Base-by-base conservation (phyloP, 2,888 invertebrate species). In the Eupelmus urozonus region DNA sequence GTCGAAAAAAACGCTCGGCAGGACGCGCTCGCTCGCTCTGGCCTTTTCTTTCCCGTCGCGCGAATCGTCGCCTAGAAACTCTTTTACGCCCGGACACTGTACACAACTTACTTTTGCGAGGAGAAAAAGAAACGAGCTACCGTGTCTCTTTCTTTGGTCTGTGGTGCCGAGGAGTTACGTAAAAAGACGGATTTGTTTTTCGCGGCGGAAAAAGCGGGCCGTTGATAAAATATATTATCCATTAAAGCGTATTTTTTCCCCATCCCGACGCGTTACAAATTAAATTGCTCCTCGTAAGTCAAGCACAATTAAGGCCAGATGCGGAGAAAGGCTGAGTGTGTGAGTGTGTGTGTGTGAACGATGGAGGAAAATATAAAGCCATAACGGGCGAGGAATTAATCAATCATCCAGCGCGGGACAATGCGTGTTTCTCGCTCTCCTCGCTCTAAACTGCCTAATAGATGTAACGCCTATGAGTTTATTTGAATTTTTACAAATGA, bases 1-100 rank as follows among this genome's bases (percentile, higher is more conserved):
- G 86, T 87, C 85, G 81, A 85, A 85, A 86, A 84, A 77, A 51
- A 71, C 23, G 40, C 16, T 20, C 9, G 18, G 13, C 23, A 55
- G 13, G 59, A 40, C 40, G 20, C n/a, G 25, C 42, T 4, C 13
- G 1, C 7, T 16, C 49, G 11, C 49, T 49, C 49, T n/a, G n/a
- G n/a, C n/a, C n/a, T 49, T n/a, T n/a, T 49, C 49, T 49, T 13
- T 49, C 49, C n/a, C 7, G 9, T 34, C 59, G 53, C 71, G 34
- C 59, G 74, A 66, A 49, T 66, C 59, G 66, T 49, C 66, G 66
- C 65, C 49, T 25, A 16, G 9, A 29, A 23, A 53, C 62, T 40
- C 67, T 23, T 66, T 66, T 66, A 66, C 59, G 29, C n/a, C 23
- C 18, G 18, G 27, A 49, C 49, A 53, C 20, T 62, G 20, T 62